Conservation (phyloP, 2,888 invertebrate species). For the Psylliodes chrysocephalus region DNA sequence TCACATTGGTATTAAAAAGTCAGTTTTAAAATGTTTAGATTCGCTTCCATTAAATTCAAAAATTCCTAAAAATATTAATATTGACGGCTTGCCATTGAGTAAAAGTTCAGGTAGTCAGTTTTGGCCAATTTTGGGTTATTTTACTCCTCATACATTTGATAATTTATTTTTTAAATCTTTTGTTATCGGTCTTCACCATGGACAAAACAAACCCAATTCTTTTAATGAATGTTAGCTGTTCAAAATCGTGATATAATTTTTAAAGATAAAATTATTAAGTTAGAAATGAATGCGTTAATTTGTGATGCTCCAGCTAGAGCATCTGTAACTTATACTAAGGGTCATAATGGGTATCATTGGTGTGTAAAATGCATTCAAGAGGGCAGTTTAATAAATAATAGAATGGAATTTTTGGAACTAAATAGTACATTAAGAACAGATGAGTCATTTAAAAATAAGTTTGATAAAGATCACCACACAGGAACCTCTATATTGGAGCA, state of each 20-base stretch:
- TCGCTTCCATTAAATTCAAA: neutral
- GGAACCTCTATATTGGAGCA: slow-evolving; percentile 41
- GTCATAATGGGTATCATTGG: slow-evolving; percentile 47
- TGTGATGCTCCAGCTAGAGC: slow-evolving; percentile 51
- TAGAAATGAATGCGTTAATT: slow-evolving; percentile 33
- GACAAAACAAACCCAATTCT: slow-evolving; percentile 40
- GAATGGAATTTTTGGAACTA: slow-evolving; percentile 29
- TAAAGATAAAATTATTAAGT: neutral
- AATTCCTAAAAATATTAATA: slow-evolving; percentile 39
- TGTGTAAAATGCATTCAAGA: slow-evolving; percentile 48
- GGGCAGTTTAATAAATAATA: slow-evolving; percentile 35
- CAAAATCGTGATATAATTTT: neutral
- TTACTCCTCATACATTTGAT: slow-evolving; percentile 14
- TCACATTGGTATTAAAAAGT: too few relatives aligned
- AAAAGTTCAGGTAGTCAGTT: slow-evolving; percentile 46
- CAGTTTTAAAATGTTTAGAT: too few relatives aligned
- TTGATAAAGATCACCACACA: slow-evolving; percentile 46
- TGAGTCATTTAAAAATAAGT: slow-evolving; percentile 40
- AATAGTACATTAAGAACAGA: slow-evolving; percentile 44
- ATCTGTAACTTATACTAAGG: slow-evolving; percentile 40
- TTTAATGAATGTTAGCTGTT: slow-evolving; percentile 32
- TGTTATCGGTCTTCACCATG: slow-evolving; percentile 37
- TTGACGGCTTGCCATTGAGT: slow-evolving; percentile 46
- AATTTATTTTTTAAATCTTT: too few relatives aligned
- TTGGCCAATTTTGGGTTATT: slow-evolving; percentile 45